Percentiles rank a stretch among this genome's conserved stretches.
Conservation (phyloP, 2,888 invertebrate genomes). For the Carabus problematicus region DNA sequence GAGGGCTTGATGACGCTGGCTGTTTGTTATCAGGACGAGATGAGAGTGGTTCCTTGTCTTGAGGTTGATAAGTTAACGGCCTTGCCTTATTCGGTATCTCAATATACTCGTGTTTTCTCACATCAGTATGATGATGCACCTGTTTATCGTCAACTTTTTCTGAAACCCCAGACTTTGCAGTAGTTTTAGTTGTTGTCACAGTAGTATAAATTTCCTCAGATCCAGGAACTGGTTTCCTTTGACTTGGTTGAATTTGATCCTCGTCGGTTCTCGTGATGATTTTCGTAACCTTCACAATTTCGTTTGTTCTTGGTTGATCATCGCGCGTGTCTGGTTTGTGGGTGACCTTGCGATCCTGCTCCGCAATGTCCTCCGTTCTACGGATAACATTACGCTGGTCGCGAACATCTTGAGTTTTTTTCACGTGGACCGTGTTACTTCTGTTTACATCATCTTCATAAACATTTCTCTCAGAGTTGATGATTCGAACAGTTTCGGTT, state of each 20-base stretch:
- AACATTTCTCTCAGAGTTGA: conserved; percentile 19
- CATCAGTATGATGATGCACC: background rate
- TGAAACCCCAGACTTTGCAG: conserved; percentile 35
- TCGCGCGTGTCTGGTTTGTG: conserved; percentile 43
- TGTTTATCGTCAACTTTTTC: conserved; percentile 20
- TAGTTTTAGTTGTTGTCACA: conserved; percentile 42
- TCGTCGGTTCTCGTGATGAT: conserved; percentile 36
- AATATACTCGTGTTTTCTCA: conserved; percentile 1
- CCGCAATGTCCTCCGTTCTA: conserved; percentile 32
- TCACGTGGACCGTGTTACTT: conserved; percentile 30
- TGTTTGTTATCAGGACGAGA: too few species aligned
- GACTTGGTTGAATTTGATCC: conserved; percentile 43
- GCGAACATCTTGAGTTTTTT: conserved; percentile 32
- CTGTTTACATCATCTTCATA: conserved; percentile 26
- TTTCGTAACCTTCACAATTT: conserved; percentile 46
- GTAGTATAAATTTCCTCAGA: conserved; percentile 37
- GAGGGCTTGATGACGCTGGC: background rate
- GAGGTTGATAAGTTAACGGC: too few species aligned
- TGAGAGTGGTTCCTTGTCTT: too few species aligned
- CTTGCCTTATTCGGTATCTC: too few species aligned
- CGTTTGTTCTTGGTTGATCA: conserved; percentile 46
- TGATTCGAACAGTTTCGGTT: conserved; percentile 8
- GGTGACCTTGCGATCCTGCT: conserved; percentile 23
- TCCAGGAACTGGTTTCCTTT: conserved; percentile 48
- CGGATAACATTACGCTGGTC: conserved; percentile 30